phyloP scores from a whole-genome alignment of 2,797 vertebrate species.

The Silurus aristotelis region DNA sequence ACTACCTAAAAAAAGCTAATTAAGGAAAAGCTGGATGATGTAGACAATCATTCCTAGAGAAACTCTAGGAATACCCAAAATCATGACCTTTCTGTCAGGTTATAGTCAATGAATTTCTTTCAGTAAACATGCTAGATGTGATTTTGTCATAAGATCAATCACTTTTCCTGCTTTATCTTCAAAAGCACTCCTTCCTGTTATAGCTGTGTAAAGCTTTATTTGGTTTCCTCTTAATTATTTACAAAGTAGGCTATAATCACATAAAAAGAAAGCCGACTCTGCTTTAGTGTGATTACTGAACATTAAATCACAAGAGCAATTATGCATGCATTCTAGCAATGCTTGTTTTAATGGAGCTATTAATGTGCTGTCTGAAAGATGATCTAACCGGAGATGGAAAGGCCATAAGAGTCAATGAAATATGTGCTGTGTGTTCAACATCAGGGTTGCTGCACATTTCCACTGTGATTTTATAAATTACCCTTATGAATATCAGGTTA shows the following conservation, averaged over 20 bases:
- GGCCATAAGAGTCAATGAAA: conserved; percentile 8
- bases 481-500: not conserved
- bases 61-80: not conserved
- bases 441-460: conserved; percentile 41
- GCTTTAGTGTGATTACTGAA: conserved; percentile 26
- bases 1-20: not conserved
- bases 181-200: not conserved
- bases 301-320: conserved; percentile 41
- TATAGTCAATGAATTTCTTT: not conserved
- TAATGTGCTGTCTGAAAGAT: conserved; percentile 48
- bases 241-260: not conserved
- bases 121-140: not conserved
- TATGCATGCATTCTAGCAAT: conserved; percentile 33
- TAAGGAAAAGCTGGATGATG: not conserved
- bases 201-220: not conserved
- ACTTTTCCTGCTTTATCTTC: not conserved
- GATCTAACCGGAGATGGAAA: conserved; percentile 39
- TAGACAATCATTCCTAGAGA: not conserved
- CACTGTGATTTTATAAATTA: conserved; percentile 41
- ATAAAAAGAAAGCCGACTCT: conserved; percentile 28
- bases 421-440: conserved; percentile 6
- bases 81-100: not conserved
- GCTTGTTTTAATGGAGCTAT: conserved; percentile 47
- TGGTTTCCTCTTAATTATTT: not conserved
- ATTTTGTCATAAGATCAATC: not conserved